Conservation (phyloP, 2,113 vertebrate species). For the Colius striatus region DNA sequence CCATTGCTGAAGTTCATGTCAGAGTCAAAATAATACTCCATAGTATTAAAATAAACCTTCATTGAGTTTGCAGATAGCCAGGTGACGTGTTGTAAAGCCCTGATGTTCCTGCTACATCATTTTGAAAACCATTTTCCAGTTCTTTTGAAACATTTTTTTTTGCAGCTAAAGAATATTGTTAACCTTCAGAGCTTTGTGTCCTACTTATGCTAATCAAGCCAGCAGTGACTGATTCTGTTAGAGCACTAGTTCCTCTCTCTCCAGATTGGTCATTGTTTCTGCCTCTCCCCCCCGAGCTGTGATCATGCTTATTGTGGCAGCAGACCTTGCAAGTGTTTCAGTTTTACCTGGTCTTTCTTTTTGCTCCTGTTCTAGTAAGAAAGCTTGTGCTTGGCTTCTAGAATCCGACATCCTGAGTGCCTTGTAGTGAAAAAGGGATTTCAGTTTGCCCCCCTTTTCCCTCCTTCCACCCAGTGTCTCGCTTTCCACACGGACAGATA, state of each 20-base stretch:
- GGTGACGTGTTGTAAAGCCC: background rate
- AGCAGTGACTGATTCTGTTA: background rate
- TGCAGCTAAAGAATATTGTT: background rate
- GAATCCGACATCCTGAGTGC: accelerated
- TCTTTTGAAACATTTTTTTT: background rate
- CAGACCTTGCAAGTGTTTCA: background rate
- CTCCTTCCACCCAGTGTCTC: background rate
- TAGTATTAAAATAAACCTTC: conserved; percentile 18
- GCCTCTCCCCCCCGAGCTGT: background rate
- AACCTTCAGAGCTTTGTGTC: conserved; percentile 23
- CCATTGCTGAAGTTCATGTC: background rate
- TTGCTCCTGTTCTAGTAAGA: background rate
- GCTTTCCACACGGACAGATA: accelerated
- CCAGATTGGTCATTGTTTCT: background rate
- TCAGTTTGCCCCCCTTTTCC: background rate
- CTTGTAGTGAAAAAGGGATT: background rate
- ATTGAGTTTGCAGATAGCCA: background rate
- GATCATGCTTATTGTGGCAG: accelerated
- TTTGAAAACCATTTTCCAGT: background rate
- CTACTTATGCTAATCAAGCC: background rate
- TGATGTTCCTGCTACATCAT: background rate
- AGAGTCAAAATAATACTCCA: background rate
- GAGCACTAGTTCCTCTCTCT: background rate
- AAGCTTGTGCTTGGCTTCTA: background rate
- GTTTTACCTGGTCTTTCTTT: background rate